Conservation (phyloP, 1,140 invertebrate species). For the Cepaea nemoralis region DNA sequence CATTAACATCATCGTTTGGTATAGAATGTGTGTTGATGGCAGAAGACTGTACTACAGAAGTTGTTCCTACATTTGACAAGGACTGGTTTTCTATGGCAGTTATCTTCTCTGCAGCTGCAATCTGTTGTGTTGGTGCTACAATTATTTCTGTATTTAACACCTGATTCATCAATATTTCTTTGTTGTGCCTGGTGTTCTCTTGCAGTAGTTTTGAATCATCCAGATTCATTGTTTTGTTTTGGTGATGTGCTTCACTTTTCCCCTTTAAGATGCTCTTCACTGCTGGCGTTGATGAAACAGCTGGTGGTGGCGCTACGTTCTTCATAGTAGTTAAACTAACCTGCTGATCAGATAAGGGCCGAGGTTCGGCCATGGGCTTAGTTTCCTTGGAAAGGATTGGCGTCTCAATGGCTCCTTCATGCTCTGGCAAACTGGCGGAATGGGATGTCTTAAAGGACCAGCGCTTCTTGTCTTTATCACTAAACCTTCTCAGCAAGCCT, state of each 20-base stretch:
- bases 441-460: background rate
- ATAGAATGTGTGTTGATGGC: background rate
- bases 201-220: slow-evolving; percentile 63
- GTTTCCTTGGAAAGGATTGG: background rate
- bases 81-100: too few species aligned
- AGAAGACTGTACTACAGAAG: too few species aligned
- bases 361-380: slow-evolving; percentile 9
- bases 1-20: background rate
- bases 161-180: slow-evolving; percentile 41
- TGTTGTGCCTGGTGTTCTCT: slow-evolving; percentile 64
- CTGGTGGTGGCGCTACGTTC: slow-evolving; percentile 49
- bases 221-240: slow-evolving; percentile 43
- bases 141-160: background rate
- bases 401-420: background rate
- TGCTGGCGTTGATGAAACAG: slow-evolving; percentile 3
- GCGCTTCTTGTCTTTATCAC: slow-evolving; percentile 55
- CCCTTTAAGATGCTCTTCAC: slow-evolving; percentile 60
- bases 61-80: too few species aligned
- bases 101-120: background rate
- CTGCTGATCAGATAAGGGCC: slow-evolving; percentile 2
- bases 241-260: slow-evolving; percentile 43
- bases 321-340: background rate
- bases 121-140: background rate
- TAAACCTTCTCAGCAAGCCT: slow-evolving; percentile 63
- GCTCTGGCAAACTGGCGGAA: background rate